Percentiles rank a stretch among this genome's conserved stretches.
Evolutionary conservation across 2,113 vertebrate genomes (phyloP).

Genomic region (Triplophysa siluroides): DNA sequence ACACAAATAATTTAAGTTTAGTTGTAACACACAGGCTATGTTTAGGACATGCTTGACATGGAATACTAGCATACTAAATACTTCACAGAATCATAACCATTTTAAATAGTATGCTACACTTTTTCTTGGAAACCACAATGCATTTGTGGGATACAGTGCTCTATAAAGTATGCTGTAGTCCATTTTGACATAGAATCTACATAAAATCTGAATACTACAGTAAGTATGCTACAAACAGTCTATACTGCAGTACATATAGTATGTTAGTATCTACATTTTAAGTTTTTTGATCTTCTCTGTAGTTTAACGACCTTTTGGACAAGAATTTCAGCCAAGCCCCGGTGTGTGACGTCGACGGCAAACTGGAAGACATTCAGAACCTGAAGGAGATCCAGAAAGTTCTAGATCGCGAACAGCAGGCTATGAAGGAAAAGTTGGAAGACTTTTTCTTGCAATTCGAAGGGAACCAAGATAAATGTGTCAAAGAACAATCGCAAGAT

Average conservation of each 20-base stretch:
- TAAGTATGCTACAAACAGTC: too few species aligned
- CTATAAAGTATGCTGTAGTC: too few species aligned
- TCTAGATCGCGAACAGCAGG: constrained; percentile 52
- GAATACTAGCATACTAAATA: neutral
- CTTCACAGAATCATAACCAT: neutral
- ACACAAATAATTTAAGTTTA: neutral
- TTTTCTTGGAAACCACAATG: neutral
- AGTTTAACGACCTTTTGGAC: constrained; percentile 47
- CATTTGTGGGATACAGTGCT: neutral
- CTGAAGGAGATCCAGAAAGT: constrained; percentile 26
- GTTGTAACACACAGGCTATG: neutral
- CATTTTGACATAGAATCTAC: too few species aligned
- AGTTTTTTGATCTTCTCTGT: constrained; percentile 4
- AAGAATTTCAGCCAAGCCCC: neutral
- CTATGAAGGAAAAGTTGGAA: constrained; percentile 61
- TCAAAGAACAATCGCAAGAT: constrained; percentile 42
- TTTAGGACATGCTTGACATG: neutral
- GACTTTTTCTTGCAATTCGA: constrained; percentile 39
- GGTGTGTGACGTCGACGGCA: neutral
- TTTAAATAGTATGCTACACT: neutral
- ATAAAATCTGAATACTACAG: too few species aligned
- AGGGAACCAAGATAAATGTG: constrained; percentile 29
- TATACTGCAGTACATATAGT: too few species aligned
- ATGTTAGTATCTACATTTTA: too few species aligned
- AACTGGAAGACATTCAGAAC: neutral